Evolutionary conservation across 2,888 invertebrate genomes (phyloP), one percentile per base, ranked within the genome.

Genomic region (Drosophila mercatorum): DNA sequence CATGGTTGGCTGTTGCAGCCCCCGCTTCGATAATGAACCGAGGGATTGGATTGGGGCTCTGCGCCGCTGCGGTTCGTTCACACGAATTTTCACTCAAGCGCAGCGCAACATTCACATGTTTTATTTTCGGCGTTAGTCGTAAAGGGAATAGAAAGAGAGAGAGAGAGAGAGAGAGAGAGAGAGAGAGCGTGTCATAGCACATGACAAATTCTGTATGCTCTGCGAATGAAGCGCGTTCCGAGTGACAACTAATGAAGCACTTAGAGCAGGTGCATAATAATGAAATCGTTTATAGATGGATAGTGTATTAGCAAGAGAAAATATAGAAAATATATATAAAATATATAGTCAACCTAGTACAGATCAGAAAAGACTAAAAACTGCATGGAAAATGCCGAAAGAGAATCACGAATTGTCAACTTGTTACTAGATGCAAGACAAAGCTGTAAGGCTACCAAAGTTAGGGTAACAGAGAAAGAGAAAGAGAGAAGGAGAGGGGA

Each of bases 71-170:
- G 81, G 81, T 88, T 86, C 89, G 62, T 88, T 83, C 89, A 88
- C 83, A 82, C 68, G 80, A 58, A 62, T 68, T 81, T 76, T 73
- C 86, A 83, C 77, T 71, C 77, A 83, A 85, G 83, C 82, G 80
- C 73, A 66, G 83, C 82, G 76, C 73, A 58, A 53, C 80, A 75
- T 75, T 85, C 80, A 70, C 83, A 85, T 72, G 58, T 60, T 82
- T 79, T 49, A 68, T 69, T 81, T 81, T 85, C 52, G 85, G 85
- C 79, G 51, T 49, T 31, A 43, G 59, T 22, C 34, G 52, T 47
- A 44, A 38, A 41, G 36, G 56, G 51, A 49, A 46, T 36, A 46
- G 44, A 14, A 22, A 40, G 38, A 51, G 14, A 10, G 28, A 12
- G 22, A 6, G 26, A 14, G 14, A 40, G 38, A 41, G 26, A 7